phyloP scores from a whole-genome alignment of 1,140 invertebrate genomes.

The Parasteatoda tepidariorum region DNA sequence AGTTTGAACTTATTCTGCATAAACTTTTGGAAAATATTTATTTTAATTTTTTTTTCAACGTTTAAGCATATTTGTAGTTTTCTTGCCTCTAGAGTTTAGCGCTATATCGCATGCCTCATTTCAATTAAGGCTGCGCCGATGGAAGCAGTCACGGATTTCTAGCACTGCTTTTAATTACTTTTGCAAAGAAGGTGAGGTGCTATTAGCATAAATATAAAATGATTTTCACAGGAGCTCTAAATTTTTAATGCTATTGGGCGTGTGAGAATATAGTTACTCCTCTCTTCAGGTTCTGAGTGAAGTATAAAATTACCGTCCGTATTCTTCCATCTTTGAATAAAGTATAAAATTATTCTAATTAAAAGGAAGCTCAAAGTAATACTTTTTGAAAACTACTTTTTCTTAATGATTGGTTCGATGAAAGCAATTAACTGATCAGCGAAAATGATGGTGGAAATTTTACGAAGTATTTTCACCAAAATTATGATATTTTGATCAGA shows the following conservation, averaged over 20 bases:
- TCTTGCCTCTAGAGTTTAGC: constrained; percentile 3
- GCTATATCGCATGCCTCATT: constrained; percentile 18
- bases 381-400: background rate
- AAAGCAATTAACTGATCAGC: too few relatives aligned
- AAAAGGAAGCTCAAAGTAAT: constrained; percentile 17
- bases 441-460: too few relatives aligned
- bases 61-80: background rate
- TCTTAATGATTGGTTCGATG: background rate
- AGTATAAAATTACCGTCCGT: background rate
- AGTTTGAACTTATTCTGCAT: too few relatives aligned
- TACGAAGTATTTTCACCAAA: too few relatives aligned
- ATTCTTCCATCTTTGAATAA: background rate
- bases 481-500: too few relatives aligned
- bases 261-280: constrained; percentile 17
- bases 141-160: constrained; percentile 39
- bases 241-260: constrained; percentile 43
- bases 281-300: background rate
- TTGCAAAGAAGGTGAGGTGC: constrained; percentile 22
- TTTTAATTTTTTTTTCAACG: background rate
- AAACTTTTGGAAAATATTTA: background rate
- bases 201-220: constrained; percentile 59
- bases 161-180: constrained; percentile 50
- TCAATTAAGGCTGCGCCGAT: constrained; percentile 9
- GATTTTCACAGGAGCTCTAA: constrained; percentile 39
- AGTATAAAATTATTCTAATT: constrained; percentile 44